These are phyloP conservation scores for Trididemnum clinides DNA, from an alignment of 23 tunicate genomes.

Conservation along the genomic window DNA sequence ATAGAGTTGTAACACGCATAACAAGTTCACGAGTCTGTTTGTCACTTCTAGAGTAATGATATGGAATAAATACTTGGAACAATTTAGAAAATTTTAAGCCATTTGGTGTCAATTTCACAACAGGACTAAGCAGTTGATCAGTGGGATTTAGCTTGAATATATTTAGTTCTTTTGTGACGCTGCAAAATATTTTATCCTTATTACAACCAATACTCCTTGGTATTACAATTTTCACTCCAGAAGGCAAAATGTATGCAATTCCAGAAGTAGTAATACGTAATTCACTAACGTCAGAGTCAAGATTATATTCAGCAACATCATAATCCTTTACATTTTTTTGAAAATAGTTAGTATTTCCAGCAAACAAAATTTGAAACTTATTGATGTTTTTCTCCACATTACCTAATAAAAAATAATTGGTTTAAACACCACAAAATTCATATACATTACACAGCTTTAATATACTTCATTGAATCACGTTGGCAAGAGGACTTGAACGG, in stretches of 20 bases:
- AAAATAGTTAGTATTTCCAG: too few relatives aligned
- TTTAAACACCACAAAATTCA: too few relatives aligned
- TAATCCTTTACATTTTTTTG: too few relatives aligned
- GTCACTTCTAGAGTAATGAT: neutral
- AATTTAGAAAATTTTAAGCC: neutral
- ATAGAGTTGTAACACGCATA: constrained; percentile 8
- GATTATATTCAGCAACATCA: neutral
- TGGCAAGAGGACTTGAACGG: too few relatives aligned
- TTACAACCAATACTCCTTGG: constrained; percentile 5
- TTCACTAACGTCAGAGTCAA: constrained; percentile 2
- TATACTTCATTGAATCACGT: too few relatives aligned
- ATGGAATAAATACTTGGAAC: neutral
- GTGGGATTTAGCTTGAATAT: neutral
- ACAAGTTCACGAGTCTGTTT: constrained; percentile 24
- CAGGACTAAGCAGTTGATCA: constrained; percentile 14
- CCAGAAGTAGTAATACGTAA: neutral
- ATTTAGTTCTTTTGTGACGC: constrained; percentile 2
- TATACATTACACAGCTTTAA: too few relatives aligned
- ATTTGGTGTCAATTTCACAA: constrained; percentile 1
- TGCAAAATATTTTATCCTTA: neutral
- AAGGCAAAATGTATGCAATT: neutral
- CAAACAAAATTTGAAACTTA: too few relatives aligned
- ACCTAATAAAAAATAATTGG: too few relatives aligned
- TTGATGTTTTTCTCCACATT: too few relatives aligned
- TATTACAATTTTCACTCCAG: constrained; percentile 1